Evolutionary conservation across 2,888 invertebrate species (phyloP).

Genomic region (Oithona nana): DNA sequence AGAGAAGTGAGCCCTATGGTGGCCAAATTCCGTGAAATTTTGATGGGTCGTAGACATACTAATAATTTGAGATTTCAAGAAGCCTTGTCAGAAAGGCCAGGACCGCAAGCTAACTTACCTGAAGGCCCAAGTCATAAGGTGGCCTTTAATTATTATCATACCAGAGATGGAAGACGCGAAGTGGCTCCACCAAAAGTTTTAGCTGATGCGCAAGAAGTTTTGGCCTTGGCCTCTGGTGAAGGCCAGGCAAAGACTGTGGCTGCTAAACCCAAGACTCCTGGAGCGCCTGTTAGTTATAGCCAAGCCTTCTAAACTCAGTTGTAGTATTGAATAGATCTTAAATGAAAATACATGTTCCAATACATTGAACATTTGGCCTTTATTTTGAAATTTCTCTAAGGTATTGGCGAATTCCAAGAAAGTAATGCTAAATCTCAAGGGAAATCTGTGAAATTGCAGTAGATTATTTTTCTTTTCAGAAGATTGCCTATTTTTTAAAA

Average conservation of each 20-base stretch:
- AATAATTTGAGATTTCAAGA: conserved; percentile 8
- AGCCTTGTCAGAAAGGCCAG: background rate
- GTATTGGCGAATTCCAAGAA: too few species aligned
- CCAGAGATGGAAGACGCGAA: conserved; percentile 61
- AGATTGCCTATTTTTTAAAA: too few species aligned
- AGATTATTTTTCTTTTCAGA: too few species aligned
- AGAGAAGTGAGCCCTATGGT: conserved; percentile 9
- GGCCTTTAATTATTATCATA: conserved; percentile 61
- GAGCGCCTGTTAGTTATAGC: background rate
- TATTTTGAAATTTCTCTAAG: too few species aligned
- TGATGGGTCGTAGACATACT: background rate
- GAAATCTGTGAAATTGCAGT: too few species aligned
- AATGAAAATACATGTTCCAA: too few species aligned
- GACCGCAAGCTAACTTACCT: conserved; percentile 41
- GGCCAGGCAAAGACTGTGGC: background rate
- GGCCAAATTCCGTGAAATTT: background rate
- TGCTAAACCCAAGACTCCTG: conserved; percentile 1
- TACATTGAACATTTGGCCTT: too few species aligned
- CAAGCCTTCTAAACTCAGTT: background rate
- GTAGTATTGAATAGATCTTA: too few species aligned
- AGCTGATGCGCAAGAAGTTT: conserved; percentile 23
- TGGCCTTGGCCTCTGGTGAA: conserved; percentile 20
- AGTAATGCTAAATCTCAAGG: too few species aligned
- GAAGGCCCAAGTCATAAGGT: conserved; percentile 60
- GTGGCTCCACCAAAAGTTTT: conserved; percentile 46